phyloP scores from a whole-genome alignment of 2,113 vertebrate genomes.

The Fulmarus glacialis region DNA sequence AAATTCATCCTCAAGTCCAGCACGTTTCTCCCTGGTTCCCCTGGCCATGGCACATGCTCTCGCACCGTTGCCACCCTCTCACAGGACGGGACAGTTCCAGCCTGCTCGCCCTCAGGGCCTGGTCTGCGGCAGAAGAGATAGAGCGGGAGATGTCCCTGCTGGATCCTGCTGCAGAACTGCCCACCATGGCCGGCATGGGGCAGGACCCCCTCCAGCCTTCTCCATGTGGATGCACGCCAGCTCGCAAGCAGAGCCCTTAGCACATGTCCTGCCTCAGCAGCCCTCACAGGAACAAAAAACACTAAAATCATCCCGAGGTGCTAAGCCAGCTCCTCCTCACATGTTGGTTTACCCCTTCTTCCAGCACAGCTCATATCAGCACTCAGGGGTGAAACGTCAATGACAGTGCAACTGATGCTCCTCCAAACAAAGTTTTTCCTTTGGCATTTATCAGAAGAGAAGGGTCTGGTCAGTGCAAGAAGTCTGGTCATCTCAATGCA shows the following conservation, averaged over 20 bases:
- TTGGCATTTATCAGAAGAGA: neutral
- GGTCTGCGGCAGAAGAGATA: neutral
- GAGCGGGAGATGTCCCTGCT: neutral
- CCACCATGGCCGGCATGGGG: neutral
- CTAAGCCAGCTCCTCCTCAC: neutral
- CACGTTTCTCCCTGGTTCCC: neutral
- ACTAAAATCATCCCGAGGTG: neutral
- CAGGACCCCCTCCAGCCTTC: neutral
- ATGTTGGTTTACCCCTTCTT: neutral
- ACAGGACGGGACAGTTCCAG: rapidly evolving
- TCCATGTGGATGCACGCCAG: rapidly evolving
- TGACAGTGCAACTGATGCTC: neutral
- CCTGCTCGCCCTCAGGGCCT: rapidly evolving
- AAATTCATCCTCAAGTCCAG: neutral
- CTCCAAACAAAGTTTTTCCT: neutral
- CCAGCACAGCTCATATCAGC: neutral
- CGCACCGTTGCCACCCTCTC: rapidly evolving
- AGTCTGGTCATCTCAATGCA: neutral
- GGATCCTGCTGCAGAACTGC: neutral
- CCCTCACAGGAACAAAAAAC: neutral
- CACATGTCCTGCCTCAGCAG: neutral
- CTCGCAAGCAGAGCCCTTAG: neutral
- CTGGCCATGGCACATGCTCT: neutral
- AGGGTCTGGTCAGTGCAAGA: neutral
- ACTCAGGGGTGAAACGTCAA: neutral